A percentile compares a stretch with the other conserved stretches of the same genome.
These are phyloP conservation scores for Hyppa rectilinea DNA, from an alignment of 2,888 invertebrate species.

Conservation along the genomic window DNA sequence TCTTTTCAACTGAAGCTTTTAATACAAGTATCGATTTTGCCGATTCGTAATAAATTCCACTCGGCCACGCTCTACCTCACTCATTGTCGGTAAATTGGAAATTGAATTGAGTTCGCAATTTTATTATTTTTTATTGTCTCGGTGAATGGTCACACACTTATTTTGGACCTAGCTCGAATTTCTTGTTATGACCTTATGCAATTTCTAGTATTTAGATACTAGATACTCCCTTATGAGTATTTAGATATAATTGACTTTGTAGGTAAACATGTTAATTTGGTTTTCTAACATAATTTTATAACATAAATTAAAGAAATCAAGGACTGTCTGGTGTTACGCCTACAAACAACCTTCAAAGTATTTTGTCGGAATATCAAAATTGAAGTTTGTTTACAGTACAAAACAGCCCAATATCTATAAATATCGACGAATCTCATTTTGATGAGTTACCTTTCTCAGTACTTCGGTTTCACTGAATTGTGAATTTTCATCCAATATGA, in stretches of 20 bases:
- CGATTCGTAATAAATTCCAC: slow-evolving; percentile 59
- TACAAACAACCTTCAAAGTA: slow-evolving; percentile 6
- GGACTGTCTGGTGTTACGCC: not conserved
- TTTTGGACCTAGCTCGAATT: slow-evolving; percentile 17
- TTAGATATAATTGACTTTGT: not conserved
- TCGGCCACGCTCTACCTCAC: slow-evolving; percentile 55
- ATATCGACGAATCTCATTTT: not conserved
- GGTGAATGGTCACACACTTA: slow-evolving; percentile 34
- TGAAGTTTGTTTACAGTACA: not conserved
- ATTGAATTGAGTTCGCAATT: slow-evolving; percentile 62
- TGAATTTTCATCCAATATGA: slow-evolving; percentile 5
- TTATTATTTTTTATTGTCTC: slow-evolving; percentile 42
- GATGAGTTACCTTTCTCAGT: slow-evolving; percentile 13
- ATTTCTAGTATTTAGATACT: not conserved
- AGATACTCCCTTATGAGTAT: not conserved
- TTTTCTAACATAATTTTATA: not conserved
- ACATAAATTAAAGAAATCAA: slow-evolving; percentile 1
- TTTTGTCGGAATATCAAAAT: not conserved
- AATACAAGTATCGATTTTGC: slow-evolving; percentile 52
- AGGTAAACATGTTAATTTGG: not conserved
- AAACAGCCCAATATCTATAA: not conserved
- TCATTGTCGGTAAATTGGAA: slow-evolving; percentile 63
- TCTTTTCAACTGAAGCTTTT: slow-evolving; percentile 35
- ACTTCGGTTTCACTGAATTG: not conserved
- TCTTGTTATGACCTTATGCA: not conserved